Base-by-base conservation (phyloP, 2,888 invertebrate species). In the Noctua janthe region DNA sequence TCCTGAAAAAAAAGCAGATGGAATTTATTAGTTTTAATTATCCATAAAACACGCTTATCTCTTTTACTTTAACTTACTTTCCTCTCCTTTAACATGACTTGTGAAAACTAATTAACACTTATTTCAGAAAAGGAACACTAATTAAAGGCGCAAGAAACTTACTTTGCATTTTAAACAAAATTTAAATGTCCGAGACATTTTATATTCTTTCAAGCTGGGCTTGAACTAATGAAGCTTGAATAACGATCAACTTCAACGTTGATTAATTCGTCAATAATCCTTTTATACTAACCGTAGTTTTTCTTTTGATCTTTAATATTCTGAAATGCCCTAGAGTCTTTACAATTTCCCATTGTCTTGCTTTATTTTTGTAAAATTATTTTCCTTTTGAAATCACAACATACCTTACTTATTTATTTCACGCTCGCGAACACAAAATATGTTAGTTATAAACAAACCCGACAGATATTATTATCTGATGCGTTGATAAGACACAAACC, bases 11-110 rank as follows among this genome's bases (percentile, higher is more conserved):
- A 81, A 80, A 69, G 39, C 56, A 66, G 82, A 71, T 77, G 78
- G 80, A 84, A 88, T 88, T 83, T 87, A 88, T 88, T 80, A 79
- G 84, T 85, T 90, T 89, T 88, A 89, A 89, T 83, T 88, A 86
- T 82, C 86, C 59, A 87, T 89, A 84, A 88, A 87, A 71, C 75
- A 88, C 20, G 78, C 80, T 90, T 89, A 86, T 83, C 85, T 88
- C 71, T 78, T 83, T 71, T 69, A 71, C 78, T 85, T 85, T 74
- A 78, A 84, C 85, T 83, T 88, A 85, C 70, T 78, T 76, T 81
- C 17, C 70, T 78, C 80, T 85, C n/a, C 64, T 78, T 72, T 77
- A n/a, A 83, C 78, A 73, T 83, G 76, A 79, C 43, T 87, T 85
- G 71, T 64, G 54, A 80, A 87, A 88, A 72, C 69, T 76, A 83